Evolutionary conservation across 2,797 vertebrate species (phyloP).

Genomic region (Tapirus indicus): DNA sequence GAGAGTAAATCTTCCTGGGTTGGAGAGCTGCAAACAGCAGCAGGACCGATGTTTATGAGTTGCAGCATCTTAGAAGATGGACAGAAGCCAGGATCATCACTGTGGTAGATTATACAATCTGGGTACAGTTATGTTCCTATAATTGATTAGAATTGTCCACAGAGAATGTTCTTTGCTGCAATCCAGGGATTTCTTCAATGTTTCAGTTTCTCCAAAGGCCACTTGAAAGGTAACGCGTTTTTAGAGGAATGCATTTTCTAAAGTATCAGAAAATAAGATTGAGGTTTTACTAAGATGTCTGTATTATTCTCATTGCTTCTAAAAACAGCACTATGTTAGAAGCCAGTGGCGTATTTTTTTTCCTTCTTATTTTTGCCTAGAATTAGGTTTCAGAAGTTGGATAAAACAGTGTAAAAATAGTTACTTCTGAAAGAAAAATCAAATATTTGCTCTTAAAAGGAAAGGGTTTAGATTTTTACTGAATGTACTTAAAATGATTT

Average conservation of each 20-base stretch:
- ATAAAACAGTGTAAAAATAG: conserved; percentile 65
- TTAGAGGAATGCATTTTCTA: conserved; percentile 75
- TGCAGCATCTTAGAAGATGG: conserved; percentile 78
- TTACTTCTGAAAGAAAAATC: conserved; percentile 60
- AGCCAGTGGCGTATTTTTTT: conserved; percentile 31
- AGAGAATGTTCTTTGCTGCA: conserved; percentile 81
- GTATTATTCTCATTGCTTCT: conserved; percentile 57
- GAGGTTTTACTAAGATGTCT: conserved; percentile 64
- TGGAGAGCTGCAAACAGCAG: conserved; percentile 47
- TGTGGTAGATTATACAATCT: conserved; percentile 78
- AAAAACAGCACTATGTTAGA: not conserved
- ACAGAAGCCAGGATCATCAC: conserved; percentile 74
- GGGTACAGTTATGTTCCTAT: conserved; percentile 75
- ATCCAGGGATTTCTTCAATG: conserved; percentile 81
- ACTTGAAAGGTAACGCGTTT: conserved; percentile 77
- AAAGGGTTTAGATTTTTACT: conserved; percentile 57
- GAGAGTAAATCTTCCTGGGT: conserved; percentile 63
- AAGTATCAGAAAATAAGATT: conserved; percentile 77
- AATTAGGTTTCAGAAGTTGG: conserved; percentile 67
- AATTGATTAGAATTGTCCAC: conserved; percentile 84
- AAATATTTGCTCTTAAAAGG: conserved; percentile 64
- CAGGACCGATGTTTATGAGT: conserved; percentile 63
- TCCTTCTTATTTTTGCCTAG: conserved; percentile 11
- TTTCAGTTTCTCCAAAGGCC: conserved; percentile 82
- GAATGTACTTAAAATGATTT: conserved; percentile 61